Percentiles rank a stretch among this genome's conserved stretches.
Conservation (phyloP, 2,888 invertebrate species). For the Tiliacea citrago region DNA sequence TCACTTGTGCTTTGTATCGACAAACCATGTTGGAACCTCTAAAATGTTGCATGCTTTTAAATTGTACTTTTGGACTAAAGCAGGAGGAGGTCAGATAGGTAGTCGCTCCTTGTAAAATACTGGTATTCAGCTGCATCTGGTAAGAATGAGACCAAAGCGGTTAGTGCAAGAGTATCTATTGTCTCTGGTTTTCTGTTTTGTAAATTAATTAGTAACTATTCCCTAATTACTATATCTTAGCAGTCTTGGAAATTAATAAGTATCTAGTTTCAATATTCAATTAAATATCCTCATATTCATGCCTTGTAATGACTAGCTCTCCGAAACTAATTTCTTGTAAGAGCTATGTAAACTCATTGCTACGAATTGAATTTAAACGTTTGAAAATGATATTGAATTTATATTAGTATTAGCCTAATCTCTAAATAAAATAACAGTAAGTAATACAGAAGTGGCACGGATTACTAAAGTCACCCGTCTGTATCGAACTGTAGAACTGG, state of each 20-base stretch:
- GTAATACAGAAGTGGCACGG: slow-evolving; percentile 23
- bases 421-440: slow-evolving; percentile 36
- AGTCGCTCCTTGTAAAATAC: too few species aligned
- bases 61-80: too few species aligned
- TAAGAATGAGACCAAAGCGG: background rate
- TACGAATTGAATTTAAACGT: background rate
- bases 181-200: background rate
- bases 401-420: slow-evolving; percentile 11
- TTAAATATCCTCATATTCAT: background rate
- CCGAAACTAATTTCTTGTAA: slow-evolving; percentile 10
- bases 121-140: background rate
- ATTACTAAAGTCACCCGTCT: slow-evolving; percentile 24
- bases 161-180: background rate
- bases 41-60: background rate
- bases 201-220: background rate
- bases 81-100: too few species aligned
- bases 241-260: background rate
- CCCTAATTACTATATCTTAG: background rate
- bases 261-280: slow-evolving; percentile 1
- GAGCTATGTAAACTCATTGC: slow-evolving; percentile 15
- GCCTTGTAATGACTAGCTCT: background rate
- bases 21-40: slow-evolving; percentile 9
- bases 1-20: slow-evolving; percentile 16
- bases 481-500: slow-evolving; percentile 6
- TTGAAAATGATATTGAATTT: slow-evolving; percentile 23